Base-by-base conservation (phyloP, 64 coral and sea anemone genomes). In the Stichodactyla helianthus region DNA sequence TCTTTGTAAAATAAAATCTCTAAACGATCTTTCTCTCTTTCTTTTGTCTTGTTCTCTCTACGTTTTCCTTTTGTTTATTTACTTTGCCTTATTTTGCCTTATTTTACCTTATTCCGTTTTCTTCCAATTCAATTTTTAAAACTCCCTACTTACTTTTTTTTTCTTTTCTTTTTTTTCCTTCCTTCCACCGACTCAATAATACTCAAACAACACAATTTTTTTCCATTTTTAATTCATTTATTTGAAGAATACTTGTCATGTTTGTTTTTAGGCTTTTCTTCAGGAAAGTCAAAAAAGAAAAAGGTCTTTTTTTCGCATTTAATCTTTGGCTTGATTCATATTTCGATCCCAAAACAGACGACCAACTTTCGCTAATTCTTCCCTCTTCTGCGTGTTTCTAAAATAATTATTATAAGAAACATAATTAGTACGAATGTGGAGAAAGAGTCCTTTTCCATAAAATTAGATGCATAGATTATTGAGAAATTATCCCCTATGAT, bases 1-100 rank as follows among this genome's bases (percentile, higher is more conserved):
- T 15, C 78, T 81, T 81, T 53, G 22, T 81, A 81, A 20, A 81
- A 81, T 52, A 74, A 52, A 81, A 81, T 52, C 78, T 81, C 50
- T 6, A 52, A 54, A 81, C 16, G 7, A 51, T 81, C 78, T 81
- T 81, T 81, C 78, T 81, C 78, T 81, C 78, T 81, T 81, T 81
- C 78, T 81, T 79, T 81, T 81, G 78, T 81, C 78, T 81, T 74
- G 9, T 74, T 74, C 31, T 31, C 26, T 2, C 7, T 74, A 20
- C 19, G 4, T 7, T 74, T 27, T 74, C 10, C 25, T 28, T 20
- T 23, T 26, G 7, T n/a, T 27, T 28, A 44, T 3, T 44, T 44
- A 44, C 1, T 44, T 44, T 44, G 35, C 28, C 28, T 31, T 31
- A 31, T 31, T 31, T 31, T 31, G 28, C 35, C 35, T 44, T 44